Conservation (phyloP, 2,797 vertebrate species). For the Gallinago stenura region DNA sequence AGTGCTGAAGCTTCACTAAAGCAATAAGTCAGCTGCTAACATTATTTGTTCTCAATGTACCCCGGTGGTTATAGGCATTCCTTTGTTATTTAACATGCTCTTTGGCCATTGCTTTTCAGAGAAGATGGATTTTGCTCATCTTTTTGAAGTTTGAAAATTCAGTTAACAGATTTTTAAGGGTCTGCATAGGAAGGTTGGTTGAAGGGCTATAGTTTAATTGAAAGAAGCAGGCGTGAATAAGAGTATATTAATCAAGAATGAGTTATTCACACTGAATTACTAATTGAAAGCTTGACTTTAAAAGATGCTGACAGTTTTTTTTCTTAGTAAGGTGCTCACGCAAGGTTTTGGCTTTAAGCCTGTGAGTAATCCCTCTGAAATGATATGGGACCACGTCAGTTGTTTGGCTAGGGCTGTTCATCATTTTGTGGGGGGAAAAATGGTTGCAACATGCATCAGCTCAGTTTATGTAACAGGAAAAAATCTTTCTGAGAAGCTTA, state of each 20-base stretch:
- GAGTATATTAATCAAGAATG: conserved; percentile 9
- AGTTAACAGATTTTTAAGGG: neutral
- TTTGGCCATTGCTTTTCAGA: neutral
- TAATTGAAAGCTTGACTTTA: conserved; percentile 1
- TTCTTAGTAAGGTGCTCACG: neutral
- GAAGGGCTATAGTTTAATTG: neutral
- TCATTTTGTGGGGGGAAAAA: neutral
- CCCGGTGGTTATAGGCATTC: neutral
- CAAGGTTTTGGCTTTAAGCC: neutral
- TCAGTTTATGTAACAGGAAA: neutral
- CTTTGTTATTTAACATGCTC: neutral
- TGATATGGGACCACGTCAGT: neutral
- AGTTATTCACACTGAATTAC: conserved; percentile 24
- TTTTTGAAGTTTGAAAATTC: neutral
- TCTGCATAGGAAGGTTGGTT: neutral
- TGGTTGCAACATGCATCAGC: neutral
- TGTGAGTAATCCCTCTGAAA: conserved; percentile 10
- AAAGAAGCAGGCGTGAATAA: neutral
- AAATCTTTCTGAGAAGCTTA: neutral
- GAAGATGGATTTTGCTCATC: neutral
- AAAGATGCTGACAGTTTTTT: neutral
- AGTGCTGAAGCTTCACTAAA: neutral
- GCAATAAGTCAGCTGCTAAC: neutral
- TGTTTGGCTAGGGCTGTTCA: neutral
- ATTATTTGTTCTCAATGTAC: neutral